phyloP scores from a whole-genome alignment of 1,140 invertebrate genomes.

The Nymphalis io region DNA sequence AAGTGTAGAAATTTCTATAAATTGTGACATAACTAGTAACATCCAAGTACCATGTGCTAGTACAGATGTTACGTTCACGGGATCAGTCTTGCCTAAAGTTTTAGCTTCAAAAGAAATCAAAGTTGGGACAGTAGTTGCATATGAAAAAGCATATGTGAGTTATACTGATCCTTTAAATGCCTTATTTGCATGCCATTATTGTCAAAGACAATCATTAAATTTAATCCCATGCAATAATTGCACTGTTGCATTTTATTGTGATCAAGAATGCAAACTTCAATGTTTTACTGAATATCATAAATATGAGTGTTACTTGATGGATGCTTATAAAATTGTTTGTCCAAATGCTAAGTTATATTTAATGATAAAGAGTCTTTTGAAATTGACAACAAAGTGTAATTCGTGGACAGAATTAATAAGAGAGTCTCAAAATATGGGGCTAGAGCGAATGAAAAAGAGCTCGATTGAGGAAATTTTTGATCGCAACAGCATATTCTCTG shows the following conservation, averaged over 20 bases:
- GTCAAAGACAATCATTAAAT: conserved; percentile 39
- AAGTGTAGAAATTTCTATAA: background rate
- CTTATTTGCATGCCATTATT: conserved; percentile 39
- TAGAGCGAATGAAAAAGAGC: conserved; percentile 32
- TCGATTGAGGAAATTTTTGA: conserved; percentile 40
- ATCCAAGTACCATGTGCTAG: conserved; percentile 36
- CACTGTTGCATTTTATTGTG: conserved; percentile 41
- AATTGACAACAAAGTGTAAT: conserved; percentile 31
- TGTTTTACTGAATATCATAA: conserved; percentile 42
- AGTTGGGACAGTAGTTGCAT: conserved; percentile 29
- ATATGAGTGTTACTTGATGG: conserved; percentile 46
- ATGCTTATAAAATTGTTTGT: conserved; percentile 5
- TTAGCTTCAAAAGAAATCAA: conserved; percentile 35
- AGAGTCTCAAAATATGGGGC: conserved; percentile 33
- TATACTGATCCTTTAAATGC: background rate
- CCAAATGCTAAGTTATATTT: conserved; percentile 22
- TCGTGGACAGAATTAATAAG: conserved; percentile 42
- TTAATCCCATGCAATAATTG: conserved; percentile 48
- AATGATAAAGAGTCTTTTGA: conserved; percentile 41
- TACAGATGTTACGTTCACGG: conserved; percentile 32
- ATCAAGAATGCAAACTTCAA: conserved; percentile 38
- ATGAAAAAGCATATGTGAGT: conserved; percentile 39
- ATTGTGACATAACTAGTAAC: background rate
- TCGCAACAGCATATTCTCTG: conserved; percentile 21
- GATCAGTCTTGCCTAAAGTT: conserved; percentile 23